Conservation (phyloP, 2,113 vertebrate species). For the Nyctereutes procyonoides region DNA sequence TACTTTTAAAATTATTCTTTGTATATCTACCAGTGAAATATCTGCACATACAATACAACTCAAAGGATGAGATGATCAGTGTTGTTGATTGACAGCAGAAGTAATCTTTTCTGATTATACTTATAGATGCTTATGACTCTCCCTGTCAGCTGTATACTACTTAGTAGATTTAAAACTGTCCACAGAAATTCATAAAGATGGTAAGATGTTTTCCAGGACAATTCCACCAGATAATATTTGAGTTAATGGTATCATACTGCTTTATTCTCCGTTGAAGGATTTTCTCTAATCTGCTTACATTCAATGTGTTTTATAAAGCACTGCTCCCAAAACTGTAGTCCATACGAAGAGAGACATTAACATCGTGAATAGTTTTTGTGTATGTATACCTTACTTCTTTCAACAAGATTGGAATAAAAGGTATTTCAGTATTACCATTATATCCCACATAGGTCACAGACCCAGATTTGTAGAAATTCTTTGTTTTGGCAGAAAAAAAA, state of each 20-base stretch:
- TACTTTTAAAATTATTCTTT: background rate
- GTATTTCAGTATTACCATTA: background rate
- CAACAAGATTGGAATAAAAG: background rate
- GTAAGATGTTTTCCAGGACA: background rate
- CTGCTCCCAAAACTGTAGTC: background rate
- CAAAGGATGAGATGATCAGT: background rate
- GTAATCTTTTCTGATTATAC: background rate
- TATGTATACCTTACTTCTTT: background rate
- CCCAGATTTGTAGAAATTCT: background rate
- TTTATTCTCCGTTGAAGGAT: background rate
- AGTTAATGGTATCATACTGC: background rate
- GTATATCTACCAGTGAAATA: background rate
- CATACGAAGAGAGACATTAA: background rate
- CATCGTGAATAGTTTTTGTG: background rate
- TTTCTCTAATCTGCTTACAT: background rate
- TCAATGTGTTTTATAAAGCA: background rate
- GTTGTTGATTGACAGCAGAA: background rate
- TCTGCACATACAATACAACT: background rate
- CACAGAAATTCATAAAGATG: background rate
- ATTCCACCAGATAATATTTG: background rate
- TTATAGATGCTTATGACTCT: background rate
- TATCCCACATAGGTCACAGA: background rate
- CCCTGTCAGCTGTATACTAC: background rate
- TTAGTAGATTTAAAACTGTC: slow-evolving; percentile 15
- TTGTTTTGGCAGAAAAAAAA: background rate